These are phyloP conservation scores for Lepisosteus osseus DNA, from an alignment of 2,113 vertebrate species.

Conservation along the genomic window DNA sequence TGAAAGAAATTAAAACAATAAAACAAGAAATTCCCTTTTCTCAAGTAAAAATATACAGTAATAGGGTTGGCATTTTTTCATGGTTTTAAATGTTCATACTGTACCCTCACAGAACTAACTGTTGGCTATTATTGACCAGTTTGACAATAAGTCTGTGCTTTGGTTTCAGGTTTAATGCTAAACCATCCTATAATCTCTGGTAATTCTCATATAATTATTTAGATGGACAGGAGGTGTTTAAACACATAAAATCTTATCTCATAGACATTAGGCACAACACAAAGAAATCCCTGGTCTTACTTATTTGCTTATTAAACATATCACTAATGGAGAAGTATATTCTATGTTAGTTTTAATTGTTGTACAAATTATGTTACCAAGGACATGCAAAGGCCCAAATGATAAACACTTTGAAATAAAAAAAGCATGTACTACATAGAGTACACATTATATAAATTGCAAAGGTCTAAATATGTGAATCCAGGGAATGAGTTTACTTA, in stretches of 20 bases:
- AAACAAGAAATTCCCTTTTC: no score
- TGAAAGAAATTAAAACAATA: no score
- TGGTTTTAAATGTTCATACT: constrained; percentile 51
- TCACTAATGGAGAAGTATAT: neutral
- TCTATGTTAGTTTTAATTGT: no score
- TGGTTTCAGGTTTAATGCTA: constrained; percentile 57
- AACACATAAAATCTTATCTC: constrained; percentile 58
- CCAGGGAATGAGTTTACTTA: no score
- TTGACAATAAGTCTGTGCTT: constrained; percentile 54
- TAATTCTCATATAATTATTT: constrained; percentile 72
- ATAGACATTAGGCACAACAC: constrained; percentile 53
- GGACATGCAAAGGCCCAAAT: constrained; percentile 25
- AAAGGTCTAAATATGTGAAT: no score
- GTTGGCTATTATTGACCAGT: constrained; percentile 57
- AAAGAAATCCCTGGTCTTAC: constrained; percentile 18
- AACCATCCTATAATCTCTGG: constrained; percentile 61
- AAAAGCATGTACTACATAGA: constrained; percentile 16
- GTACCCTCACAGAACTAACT: constrained; percentile 61
- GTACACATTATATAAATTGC: constrained; percentile 38
- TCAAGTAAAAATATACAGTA: no score
- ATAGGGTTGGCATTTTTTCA: no score
- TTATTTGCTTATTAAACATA: neutral
- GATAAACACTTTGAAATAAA: neutral
- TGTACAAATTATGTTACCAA: no score
- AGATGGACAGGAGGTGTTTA: constrained; percentile 69